Percentiles rank a stretch among this genome's conserved stretches.
Evolutionary conservation across 2,888 invertebrate species (phyloP).

Genomic region (Artemia sp.): DNA sequence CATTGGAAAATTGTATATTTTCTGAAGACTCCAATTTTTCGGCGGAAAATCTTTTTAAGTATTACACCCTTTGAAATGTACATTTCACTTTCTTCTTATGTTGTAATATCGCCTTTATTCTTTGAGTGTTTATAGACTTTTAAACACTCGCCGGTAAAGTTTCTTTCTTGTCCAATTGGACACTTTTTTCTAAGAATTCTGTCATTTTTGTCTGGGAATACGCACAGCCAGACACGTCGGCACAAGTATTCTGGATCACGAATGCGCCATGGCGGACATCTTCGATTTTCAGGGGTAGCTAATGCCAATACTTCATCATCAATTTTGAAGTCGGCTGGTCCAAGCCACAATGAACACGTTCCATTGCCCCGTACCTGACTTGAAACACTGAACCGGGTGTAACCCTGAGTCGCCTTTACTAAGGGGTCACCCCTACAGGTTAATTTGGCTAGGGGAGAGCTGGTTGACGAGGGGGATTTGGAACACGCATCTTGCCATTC

Average conservation of each 20-base stretch:
- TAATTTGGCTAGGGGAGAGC: neutral
- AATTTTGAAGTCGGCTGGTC: neutral
- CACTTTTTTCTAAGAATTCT: neutral
- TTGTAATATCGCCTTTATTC: too few relatives aligned
- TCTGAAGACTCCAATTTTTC: too few relatives aligned
- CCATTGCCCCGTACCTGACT: neutral
- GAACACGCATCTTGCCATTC: conserved; percentile 14
- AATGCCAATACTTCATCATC: neutral
- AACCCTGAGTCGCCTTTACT: neutral
- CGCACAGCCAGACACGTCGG: neutral
- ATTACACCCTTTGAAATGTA: too few relatives aligned
- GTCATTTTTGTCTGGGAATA: neutral
- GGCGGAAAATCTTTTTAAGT: too few relatives aligned
- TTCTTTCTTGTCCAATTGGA: conserved; percentile 4
- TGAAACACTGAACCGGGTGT: conserved; percentile 6
- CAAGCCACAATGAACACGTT: neutral
- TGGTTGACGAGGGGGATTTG: neutral
- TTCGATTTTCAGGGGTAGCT: neutral
- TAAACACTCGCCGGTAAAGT: neutral
- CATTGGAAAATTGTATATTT: too few relatives aligned
- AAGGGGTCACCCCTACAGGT: neutral
- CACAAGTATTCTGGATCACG: conserved; percentile 4
- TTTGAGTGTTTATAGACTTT: neutral
- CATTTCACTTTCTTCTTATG: too few relatives aligned
- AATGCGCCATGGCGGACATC: conserved; percentile 5